Conservation (phyloP, 2,113 vertebrate genomes). For the Halcyon malimbica region DNA sequence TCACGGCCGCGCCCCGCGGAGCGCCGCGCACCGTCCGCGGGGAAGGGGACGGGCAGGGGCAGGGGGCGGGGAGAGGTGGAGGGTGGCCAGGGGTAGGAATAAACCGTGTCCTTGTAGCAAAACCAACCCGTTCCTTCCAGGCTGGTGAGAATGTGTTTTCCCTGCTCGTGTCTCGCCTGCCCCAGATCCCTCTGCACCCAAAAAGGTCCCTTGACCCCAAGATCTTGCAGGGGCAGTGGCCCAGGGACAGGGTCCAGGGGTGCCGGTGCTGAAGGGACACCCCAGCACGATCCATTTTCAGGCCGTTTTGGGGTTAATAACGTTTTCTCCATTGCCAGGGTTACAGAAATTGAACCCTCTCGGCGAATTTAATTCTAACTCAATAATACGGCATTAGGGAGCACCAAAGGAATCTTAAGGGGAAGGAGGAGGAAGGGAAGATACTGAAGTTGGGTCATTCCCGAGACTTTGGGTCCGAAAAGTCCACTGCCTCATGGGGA, state of each 20-base stretch:
- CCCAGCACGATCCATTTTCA: background rate
- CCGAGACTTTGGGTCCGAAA: background rate
- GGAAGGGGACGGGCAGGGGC: no score
- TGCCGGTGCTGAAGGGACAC: background rate
- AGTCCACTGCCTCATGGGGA: background rate
- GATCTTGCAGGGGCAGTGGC: background rate
- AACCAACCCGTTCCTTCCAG: background rate
- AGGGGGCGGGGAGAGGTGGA: no score
- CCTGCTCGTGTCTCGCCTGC: accelerated
- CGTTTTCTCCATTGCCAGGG: background rate
- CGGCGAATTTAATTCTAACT: background rate
- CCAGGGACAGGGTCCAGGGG: background rate
- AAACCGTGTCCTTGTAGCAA: background rate
- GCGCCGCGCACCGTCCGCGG: no score
- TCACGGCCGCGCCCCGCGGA: no score
- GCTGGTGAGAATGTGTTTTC: background rate
- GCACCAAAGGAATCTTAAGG: background rate
- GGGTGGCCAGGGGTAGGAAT: background rate
- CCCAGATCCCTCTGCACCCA: no score
- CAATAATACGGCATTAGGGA: background rate
- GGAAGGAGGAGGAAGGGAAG: background rate
- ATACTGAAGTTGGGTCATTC: background rate
- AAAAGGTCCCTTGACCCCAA: background rate
- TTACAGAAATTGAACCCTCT: background rate
- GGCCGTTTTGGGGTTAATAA: background rate